These are phyloP conservation scores for Ptilorrhoa leucosticta DNA, from an alignment of 2,113 vertebrate species.

Conservation along the genomic window DNA sequence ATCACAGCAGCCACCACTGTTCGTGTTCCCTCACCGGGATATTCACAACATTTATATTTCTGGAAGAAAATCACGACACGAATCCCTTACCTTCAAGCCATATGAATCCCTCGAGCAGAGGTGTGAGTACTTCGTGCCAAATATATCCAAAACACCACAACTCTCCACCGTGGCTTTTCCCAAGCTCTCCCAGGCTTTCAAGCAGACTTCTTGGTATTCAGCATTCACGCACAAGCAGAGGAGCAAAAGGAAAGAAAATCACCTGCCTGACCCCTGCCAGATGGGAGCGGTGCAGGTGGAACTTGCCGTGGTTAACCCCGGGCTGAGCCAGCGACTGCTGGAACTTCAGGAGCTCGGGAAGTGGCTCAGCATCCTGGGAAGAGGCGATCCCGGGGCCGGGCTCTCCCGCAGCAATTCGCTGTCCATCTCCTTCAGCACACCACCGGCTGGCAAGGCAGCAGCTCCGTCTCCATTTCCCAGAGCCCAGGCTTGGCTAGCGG, in stretches of 20 bases:
- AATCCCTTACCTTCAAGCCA: conserved; percentile 80
- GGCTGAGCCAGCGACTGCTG: neutral
- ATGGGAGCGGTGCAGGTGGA: rapidly evolving
- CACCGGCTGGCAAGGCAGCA: neutral
- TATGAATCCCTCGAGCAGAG: conserved; percentile 53
- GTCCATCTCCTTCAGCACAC: neutral
- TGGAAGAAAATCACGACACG: neutral
- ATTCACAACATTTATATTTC: neutral
- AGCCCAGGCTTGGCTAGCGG: neutral
- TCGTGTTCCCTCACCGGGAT: neutral
- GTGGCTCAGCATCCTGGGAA: rapidly evolving
- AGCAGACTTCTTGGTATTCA: neutral
- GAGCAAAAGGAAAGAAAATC: neutral
- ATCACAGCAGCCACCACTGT: neutral
- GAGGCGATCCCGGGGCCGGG: neutral
- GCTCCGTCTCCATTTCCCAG: neutral
- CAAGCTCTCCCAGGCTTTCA: neutral
- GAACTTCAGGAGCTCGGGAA: neutral
- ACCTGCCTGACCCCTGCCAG: neutral
- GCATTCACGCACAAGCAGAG: neutral
- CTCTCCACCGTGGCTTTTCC: neutral
- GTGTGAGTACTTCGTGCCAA: neutral
- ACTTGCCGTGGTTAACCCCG: neutral
- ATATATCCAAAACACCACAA: conserved; percentile 34
- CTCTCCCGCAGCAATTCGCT: neutral